Evolutionary conservation across 2,797 vertebrate genomes (phyloP), one percentile per base, ranked within the genome.

Genomic region (Gallinago nigripennis): DNA sequence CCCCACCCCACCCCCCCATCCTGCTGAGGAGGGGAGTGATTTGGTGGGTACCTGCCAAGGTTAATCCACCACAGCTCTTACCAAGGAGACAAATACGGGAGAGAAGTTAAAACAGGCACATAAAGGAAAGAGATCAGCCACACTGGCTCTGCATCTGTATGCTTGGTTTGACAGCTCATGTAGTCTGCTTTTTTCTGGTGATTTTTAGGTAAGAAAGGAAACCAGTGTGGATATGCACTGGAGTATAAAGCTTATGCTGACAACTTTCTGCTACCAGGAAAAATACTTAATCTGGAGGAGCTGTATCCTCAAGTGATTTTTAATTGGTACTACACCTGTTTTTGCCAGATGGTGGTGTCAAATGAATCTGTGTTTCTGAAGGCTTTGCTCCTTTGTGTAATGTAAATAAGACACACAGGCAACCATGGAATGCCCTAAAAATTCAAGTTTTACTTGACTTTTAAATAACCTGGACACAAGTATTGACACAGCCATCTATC

Each of bases 361-460:
- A 86, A 88, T 80, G 33, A 66, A 82, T 66, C 60, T n/a, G 2
- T 87, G 37, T 91, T 94, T 94, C 37, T 75, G 71, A 94, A 85
- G 66, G 77, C 48, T 89, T 88, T 88, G 37, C 16, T 86, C 54
- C 43, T 79, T 71, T 76, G 53, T 85, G 60, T 64, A 63, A 87
- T 89, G 70, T 69, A 96, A 96, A 86, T 86, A 91, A 94, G 63
- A 91, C 64, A 83, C 66, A 58, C 21, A 93, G 41, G 28, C 88
- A 93, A 88, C 73, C n/a, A 35, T 17, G 28, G 63, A 91, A 58
- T 92, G n/a, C 64, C 48, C 83, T 95, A 93, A 87, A 86, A 94
- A 85, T 92, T 91, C 86, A 95, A 94, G 92, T 93, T 96, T 95
- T 96, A 96, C 88, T 95, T 94, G 82, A 87, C 68, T 93, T 96